A percentile compares a stretch with the other conserved stretches of the same genome.
These are phyloP conservation scores for Dione juno DNA, from an alignment of 2,888 invertebrate genomes.

Conservation along the genomic window DNA sequence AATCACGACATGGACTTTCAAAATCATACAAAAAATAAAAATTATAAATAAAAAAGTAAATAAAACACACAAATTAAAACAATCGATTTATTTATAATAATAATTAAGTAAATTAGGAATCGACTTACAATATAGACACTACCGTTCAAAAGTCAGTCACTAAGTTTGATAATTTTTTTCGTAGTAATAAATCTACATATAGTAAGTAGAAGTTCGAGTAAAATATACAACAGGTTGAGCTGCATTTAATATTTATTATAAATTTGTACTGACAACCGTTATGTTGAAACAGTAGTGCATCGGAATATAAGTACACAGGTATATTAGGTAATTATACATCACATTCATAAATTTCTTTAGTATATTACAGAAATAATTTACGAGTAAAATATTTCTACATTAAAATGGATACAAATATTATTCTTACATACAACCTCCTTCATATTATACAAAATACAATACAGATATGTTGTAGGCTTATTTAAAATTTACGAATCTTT, in stretches of 20 bases:
- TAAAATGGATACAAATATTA: slow-evolving; percentile 18
- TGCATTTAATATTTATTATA: slow-evolving; percentile 51
- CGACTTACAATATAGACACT: slow-evolving; percentile 56
- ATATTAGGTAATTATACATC: slow-evolving; percentile 27
- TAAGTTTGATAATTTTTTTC: slow-evolving; percentile 47
- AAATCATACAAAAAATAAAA: not conserved
- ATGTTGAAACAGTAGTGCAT: slow-evolving; percentile 53
- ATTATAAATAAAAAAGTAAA: not conserved
- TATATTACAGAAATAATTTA: slow-evolving; percentile 29
- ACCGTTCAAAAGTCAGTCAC: slow-evolving; percentile 54
- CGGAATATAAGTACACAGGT: slow-evolving; percentile 33
- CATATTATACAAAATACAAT: not conserved
- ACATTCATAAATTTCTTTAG: slow-evolving; percentile 26
- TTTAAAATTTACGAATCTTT: slow-evolving; percentile 2
- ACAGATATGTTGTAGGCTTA: slow-evolving; percentile 19
- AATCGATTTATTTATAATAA: slow-evolving; percentile 68
- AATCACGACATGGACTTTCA: not conserved
- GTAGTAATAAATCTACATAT: slow-evolving; percentile 40
- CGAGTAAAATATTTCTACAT: not conserved
- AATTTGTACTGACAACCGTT: slow-evolving; percentile 50
- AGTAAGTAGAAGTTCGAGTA: slow-evolving; percentile 34
- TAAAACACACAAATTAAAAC: slow-evolving; percentile 58
- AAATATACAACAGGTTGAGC: slow-evolving; percentile 50
- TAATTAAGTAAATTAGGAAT: slow-evolving; percentile 60
- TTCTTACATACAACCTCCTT: slow-evolving; percentile 16